Conservation (phyloP, 2,113 vertebrate species). For the Nanorana parkeri region DNA sequence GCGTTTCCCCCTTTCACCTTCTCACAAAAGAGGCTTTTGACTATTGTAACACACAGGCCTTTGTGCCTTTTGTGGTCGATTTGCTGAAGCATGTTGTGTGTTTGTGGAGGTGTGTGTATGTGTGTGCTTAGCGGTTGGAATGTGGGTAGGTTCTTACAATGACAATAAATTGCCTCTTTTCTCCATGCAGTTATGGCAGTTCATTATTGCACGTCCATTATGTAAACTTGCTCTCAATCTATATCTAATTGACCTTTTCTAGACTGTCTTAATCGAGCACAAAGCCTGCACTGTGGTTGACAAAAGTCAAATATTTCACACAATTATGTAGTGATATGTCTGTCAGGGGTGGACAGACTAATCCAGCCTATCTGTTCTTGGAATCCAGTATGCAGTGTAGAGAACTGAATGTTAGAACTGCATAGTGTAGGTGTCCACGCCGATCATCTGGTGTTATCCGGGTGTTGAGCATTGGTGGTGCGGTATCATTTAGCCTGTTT, state of each 20-base stretch:
- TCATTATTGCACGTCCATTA: slow-evolving; percentile 2
- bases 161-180: slow-evolving; percentile 45
- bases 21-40: slow-evolving; percentile 57
- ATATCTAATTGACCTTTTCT: slow-evolving; percentile 13
- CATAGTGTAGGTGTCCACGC: no score
- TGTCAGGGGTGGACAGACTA: no score
- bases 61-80: slow-evolving; percentile 54
- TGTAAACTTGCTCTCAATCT: slow-evolving; percentile 38
- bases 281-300: slow-evolving; percentile 2
- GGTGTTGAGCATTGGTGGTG: no score
- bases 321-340: no score
- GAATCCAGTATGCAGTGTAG: no score
- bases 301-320: slow-evolving; percentile 7
- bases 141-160: slow-evolving; percentile 50
- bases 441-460: no score
- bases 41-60: slow-evolving; percentile 54
- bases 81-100: slow-evolving; percentile 57
- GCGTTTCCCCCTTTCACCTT: slow-evolving; percentile 54
- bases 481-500: no score
- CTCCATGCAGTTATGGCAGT: slow-evolving; percentile 10
- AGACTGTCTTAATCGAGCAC: background rate
- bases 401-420: no score
- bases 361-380: no score
- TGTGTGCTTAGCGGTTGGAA: slow-evolving; percentile 51
- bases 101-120: slow-evolving; percentile 55